Percentiles rank a stretch among this genome's conserved stretches.
Evolutionary conservation across 2,113 vertebrate species (phyloP).

Genomic region (Zapus hudsonius): DNA sequence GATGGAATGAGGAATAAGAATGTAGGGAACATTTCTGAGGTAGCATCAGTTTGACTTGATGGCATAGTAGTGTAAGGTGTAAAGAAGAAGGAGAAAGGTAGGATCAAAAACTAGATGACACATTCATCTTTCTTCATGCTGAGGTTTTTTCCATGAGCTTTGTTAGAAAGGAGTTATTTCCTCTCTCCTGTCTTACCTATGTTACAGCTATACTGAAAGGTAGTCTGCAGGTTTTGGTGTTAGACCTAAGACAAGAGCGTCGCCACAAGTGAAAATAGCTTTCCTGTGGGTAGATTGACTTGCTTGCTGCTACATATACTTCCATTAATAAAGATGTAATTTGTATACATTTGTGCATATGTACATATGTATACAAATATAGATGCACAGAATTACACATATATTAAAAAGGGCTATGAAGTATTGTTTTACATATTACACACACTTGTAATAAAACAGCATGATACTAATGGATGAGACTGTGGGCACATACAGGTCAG

Average conservation of each 20-base stretch:
- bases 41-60: neutral
- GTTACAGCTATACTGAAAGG: neutral
- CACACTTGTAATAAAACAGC: neutral
- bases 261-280: slow-evolving; percentile 4
- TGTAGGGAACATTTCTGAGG: slow-evolving; percentile 1
- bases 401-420: slow-evolving; percentile 11
- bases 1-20: slow-evolving; percentile 29
- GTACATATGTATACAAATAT: neutral
- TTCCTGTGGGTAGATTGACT: slow-evolving; percentile 7
- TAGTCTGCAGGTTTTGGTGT: neutral
- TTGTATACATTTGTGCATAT: neutral
- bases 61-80: neutral
- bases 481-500: neutral
- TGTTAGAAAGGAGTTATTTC: slow-evolving; percentile 20
- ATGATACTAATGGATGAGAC: neutral
- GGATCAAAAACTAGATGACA: neutral
- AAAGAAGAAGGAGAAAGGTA: neutral
- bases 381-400: neutral
- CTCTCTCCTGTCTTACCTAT: slow-evolving; percentile 23
- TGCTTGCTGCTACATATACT: neutral
- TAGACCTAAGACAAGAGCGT: slow-evolving; percentile 8
- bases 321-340: slow-evolving; percentile 28
- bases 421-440: neutral
- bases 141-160: slow-evolving; percentile 10
- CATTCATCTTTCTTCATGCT: neutral